Evolutionary conservation across 2,113 vertebrate species (phyloP).

Genomic region (Salvator merianae): DNA sequence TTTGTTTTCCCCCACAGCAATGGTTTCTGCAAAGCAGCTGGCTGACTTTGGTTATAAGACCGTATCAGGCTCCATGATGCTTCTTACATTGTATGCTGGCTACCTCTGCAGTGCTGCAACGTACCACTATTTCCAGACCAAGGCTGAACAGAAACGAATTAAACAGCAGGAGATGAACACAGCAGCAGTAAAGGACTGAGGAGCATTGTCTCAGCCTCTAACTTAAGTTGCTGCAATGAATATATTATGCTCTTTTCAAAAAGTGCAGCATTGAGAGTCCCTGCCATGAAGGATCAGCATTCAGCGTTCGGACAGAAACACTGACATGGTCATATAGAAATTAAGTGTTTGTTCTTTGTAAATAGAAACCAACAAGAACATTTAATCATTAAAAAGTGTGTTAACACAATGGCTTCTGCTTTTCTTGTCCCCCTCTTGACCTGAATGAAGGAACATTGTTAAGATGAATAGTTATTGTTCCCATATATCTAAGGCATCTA

Average conservation of each 20-base stretch:
- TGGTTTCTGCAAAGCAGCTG: conserved; percentile 86
- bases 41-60: conserved; percentile 89
- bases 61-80: conserved; percentile 90
- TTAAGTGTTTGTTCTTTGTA: neutral
- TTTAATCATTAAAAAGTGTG: neutral
- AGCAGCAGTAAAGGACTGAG: conserved; percentile 66
- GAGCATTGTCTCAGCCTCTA: neutral
- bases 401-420: neutral
- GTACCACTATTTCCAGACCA: conserved; percentile 73
- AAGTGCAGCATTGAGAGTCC: neutral
- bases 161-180: conserved; percentile 74
- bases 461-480: neutral
- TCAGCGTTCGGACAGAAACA: neutral
- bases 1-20: conserved; percentile 59
- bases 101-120: conserved; percentile 82
- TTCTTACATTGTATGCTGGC: conserved; percentile 87
- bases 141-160: conserved; percentile 67
- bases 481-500: neutral
- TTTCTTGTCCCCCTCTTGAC: neutral
- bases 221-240: neutral
- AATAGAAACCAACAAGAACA: neutral
- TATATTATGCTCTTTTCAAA: neutral
- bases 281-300: neutral
- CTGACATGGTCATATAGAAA: too few species aligned
- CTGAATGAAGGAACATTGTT: neutral